A percentile compares a stretch with the other conserved stretches of the same genome.
Evolutionary conservation across 1,140 invertebrate species (phyloP).

Genomic region (Tribolium madens): DNA sequence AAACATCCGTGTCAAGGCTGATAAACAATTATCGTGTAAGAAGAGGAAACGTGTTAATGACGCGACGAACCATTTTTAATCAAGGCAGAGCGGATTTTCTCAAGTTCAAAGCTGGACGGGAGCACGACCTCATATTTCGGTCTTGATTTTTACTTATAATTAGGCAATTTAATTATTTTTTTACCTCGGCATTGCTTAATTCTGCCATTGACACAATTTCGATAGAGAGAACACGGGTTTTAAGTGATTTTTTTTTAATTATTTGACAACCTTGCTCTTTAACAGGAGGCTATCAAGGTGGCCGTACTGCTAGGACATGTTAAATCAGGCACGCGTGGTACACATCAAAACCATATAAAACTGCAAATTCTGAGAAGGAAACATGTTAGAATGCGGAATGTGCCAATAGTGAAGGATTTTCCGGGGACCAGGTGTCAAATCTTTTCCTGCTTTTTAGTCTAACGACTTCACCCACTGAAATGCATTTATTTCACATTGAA

Average conservation of each 20-base stretch:
- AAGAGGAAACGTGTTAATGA: background rate
- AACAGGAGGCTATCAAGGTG: background rate
- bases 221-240: too few species aligned
- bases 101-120: slow-evolving; percentile 10
- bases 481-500: background rate
- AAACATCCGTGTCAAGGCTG: slow-evolving; percentile 14
- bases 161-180: slow-evolving; percentile 21
- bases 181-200: background rate
- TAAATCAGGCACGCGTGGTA: too few species aligned
- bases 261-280: slow-evolving; percentile 23
- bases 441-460: background rate
- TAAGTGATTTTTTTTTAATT: slow-evolving; percentile 9
- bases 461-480: background rate
- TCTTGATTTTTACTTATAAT: background rate
- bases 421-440: background rate
- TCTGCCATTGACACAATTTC: slow-evolving; percentile 18
- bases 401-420: background rate
- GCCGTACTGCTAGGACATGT: background rate
- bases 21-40: background rate
- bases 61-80: background rate
- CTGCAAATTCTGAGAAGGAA: background rate
- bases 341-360: background rate
- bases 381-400: background rate
- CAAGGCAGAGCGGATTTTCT: background rate
- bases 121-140: slow-evolving; percentile 11